phyloP scores from a whole-genome alignment of 2,888 invertebrate genomes.

The Ctenicera cuprea region DNA sequence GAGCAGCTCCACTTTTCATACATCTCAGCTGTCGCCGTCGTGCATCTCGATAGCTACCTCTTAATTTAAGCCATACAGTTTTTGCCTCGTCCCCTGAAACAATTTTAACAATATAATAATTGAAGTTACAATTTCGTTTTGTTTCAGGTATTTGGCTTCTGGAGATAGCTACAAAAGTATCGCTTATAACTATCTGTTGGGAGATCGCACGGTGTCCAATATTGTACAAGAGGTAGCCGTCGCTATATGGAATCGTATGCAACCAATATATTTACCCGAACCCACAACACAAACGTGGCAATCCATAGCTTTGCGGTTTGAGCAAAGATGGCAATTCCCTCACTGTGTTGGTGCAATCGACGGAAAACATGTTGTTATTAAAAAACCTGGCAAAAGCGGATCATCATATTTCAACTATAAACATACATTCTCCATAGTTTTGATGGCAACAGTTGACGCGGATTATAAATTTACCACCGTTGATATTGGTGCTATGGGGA shows the following conservation, averaged over 20 bases:
- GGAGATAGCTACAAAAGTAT: slow-evolving; percentile 1
- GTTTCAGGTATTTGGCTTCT: slow-evolving; percentile 8
- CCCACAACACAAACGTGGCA: slow-evolving; percentile 5
- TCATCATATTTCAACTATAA: slow-evolving; percentile 47
- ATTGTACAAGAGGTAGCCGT: slow-evolving; percentile 21
- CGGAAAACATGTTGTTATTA: slow-evolving; percentile 53
- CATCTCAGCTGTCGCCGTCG: no score
- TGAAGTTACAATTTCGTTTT: no score
- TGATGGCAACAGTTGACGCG: slow-evolving; percentile 44
- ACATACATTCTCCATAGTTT: slow-evolving; percentile 45
- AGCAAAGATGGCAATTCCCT: slow-evolving; percentile 56
- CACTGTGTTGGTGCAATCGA: slow-evolving; percentile 54
- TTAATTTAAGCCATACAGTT: no score
- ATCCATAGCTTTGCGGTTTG: slow-evolving; percentile 45
- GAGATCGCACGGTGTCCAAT: not conserved
- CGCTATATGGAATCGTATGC: slow-evolving; percentile 24
- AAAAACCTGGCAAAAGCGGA: slow-evolving; percentile 52
- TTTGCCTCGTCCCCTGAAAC: no score
- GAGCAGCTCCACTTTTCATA: no score
- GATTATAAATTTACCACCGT: slow-evolving; percentile 52
- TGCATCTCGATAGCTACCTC: no score
- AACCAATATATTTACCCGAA: slow-evolving; percentile 18
- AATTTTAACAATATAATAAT: no score
- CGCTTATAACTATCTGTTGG: not conserved
- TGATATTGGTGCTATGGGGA: slow-evolving; percentile 53